Percentiles rank a stretch among this genome's conserved stretches.
phyloP scores from a whole-genome alignment of 2,113 vertebrate species.

The human region DNA sequence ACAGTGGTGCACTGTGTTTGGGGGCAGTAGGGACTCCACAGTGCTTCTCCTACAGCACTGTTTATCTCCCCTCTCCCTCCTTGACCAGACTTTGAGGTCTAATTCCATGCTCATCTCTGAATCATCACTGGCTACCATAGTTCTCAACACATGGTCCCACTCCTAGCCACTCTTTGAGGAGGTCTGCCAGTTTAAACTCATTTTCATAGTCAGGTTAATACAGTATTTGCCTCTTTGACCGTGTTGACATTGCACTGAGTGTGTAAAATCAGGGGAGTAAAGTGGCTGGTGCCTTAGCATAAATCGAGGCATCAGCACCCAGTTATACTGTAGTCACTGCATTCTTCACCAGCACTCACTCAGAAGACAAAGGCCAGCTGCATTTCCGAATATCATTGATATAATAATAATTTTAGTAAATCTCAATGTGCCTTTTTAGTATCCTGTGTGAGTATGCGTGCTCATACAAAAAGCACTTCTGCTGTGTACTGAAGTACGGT shows the following conservation, averaged over 20 bases:
- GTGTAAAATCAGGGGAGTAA: neutral
- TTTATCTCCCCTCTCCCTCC: neutral
- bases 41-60: too few relatives aligned
- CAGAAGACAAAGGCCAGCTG: neutral
- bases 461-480: too few relatives aligned
- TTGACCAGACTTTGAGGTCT: too few relatives aligned
- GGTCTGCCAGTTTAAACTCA: too few relatives aligned
- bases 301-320: neutral
- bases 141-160: too few relatives aligned
- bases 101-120: accelerated
- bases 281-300: neutral
- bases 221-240: accelerated
- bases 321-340: accelerated
- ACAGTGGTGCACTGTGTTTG: neutral
- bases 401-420: neutral
- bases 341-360: neutral
- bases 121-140: too few relatives aligned
- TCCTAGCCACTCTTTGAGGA: too few relatives aligned
- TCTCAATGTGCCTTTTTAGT: accelerated
- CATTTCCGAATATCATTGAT: neutral
- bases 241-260: neutral
- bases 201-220: too few relatives aligned
- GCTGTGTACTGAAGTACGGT: neutral
- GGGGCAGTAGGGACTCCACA: neutral
- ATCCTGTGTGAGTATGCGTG: too few relatives aligned